Evolutionary conservation across 2,797 vertebrate species (phyloP).

Genomic region (Acrossocheilus fasciatus): DNA sequence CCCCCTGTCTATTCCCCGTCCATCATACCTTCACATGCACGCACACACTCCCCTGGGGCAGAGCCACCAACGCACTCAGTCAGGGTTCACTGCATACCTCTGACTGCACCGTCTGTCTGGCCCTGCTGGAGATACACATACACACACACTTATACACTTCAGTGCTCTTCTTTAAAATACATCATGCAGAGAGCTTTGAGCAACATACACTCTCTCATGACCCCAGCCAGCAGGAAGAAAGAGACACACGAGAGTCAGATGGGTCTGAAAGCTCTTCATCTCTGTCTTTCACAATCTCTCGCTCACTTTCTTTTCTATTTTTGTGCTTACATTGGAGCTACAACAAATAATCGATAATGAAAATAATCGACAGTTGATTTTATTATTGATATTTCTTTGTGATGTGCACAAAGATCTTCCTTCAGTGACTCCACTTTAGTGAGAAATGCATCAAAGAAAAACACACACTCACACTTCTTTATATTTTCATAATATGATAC

Average conservation of each 20-base stretch:
- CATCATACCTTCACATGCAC: conserved; percentile 39
- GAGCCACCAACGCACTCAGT: conserved; percentile 32
- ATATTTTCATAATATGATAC: background rate
- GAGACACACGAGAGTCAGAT: conserved; percentile 20
- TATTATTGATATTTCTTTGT: background rate
- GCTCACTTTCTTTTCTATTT: background rate
- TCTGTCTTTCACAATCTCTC: background rate
- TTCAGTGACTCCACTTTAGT: background rate
- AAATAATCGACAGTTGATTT: background rate
- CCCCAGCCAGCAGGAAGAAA: conserved; percentile 34
- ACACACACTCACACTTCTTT: too few relatives aligned
- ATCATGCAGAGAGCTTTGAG: conserved; percentile 48
- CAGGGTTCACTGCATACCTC: conserved; percentile 33
- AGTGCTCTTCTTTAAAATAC: conserved; percentile 45
- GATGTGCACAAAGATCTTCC: background rate
- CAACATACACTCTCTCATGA: conserved; percentile 48
- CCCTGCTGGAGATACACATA: conserved; percentile 28
- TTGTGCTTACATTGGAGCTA: background rate
- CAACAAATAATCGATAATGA: background rate
- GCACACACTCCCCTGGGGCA: conserved; percentile 35
- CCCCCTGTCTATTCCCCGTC: conserved; percentile 35
- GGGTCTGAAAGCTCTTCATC: conserved; percentile 8
- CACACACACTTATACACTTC: conserved; percentile 27
- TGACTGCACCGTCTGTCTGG: conserved; percentile 51
- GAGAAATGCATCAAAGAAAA: too few relatives aligned